Percentiles rank a stretch among this genome's conserved stretches.
These are phyloP conservation scores for Oncorhynchus nerka DNA, from an alignment of 2,113 vertebrate genomes.

Conservation along the genomic window DNA sequence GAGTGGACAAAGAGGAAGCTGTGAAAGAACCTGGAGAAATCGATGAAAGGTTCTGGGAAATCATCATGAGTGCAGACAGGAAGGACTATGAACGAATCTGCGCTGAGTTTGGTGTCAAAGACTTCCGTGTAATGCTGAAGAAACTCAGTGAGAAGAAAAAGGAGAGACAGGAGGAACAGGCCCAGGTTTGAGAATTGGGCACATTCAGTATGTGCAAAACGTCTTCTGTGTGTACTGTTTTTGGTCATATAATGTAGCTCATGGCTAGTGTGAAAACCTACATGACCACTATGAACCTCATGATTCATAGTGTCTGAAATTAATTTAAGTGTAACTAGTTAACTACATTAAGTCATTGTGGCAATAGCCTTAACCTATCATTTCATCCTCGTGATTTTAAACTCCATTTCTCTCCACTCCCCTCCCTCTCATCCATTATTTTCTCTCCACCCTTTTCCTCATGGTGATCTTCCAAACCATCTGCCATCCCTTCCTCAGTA, in stretches of 20 bases:
- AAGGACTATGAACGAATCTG: constrained; percentile 86
- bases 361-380: constrained; percentile 1
- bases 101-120: constrained; percentile 75
- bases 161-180: constrained; percentile 63
- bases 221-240: not conserved
- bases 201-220: not conserved
- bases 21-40: constrained; percentile 45
- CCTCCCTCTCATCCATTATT: not conserved
- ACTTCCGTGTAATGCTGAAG: constrained; percentile 78
- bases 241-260: no score
- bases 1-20: constrained; percentile 24
- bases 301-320: no score
- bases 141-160: constrained; percentile 75
- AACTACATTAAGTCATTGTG: not conserved
- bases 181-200: constrained; percentile 62
- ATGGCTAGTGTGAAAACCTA: no score
- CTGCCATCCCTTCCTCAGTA: constrained; percentile 55
- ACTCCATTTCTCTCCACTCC: not conserved
- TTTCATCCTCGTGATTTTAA: not conserved
- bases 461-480: not conserved
- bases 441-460: not conserved
- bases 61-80: constrained; percentile 77
- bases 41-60: constrained; percentile 77
- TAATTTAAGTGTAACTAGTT: not conserved
- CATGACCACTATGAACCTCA: not conserved